These are phyloP conservation scores for Sylvietta virens DNA, from an alignment of 2,113 vertebrate species.

Conservation along the genomic window DNA sequence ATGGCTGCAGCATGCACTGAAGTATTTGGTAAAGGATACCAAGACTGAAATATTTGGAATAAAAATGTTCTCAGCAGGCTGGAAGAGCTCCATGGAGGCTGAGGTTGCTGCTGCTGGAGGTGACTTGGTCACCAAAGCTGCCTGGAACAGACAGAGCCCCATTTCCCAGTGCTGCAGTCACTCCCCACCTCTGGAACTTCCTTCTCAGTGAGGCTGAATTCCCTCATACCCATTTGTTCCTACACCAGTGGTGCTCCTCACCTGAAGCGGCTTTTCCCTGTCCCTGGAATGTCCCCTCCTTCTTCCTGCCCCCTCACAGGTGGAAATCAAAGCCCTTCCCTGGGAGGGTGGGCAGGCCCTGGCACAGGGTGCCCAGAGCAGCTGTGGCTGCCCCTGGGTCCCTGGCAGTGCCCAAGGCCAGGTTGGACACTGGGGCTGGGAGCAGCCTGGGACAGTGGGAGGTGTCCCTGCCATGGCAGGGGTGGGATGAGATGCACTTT, in stretches of 20 bases:
- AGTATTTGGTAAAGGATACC: background rate
- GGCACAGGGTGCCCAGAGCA: background rate
- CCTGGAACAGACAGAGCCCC: background rate
- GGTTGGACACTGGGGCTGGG: background rate
- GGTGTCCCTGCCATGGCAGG: background rate
- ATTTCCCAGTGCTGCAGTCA: background rate
- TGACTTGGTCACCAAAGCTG: background rate
- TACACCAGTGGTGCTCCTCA: background rate
- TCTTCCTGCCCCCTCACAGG: background rate
- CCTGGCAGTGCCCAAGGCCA: background rate
- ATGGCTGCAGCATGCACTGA: background rate
- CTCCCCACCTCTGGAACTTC: background rate
- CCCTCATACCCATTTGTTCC: background rate
- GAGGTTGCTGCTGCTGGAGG: background rate
- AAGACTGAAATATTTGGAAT: background rate
- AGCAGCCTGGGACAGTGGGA: background rate
- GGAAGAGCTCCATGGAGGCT: background rate
- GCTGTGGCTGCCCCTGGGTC: background rate
- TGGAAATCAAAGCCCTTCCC: background rate
- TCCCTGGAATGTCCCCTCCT: background rate
- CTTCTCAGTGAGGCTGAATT: background rate
- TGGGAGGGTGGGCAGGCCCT: background rate
- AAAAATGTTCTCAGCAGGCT: background rate
- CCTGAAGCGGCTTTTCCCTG: background rate
- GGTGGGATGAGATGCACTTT: rapidly evolving